Conservation (phyloP, 37 sponge, comb jelly and placozoan species). For the Beroe ovata region DNA sequence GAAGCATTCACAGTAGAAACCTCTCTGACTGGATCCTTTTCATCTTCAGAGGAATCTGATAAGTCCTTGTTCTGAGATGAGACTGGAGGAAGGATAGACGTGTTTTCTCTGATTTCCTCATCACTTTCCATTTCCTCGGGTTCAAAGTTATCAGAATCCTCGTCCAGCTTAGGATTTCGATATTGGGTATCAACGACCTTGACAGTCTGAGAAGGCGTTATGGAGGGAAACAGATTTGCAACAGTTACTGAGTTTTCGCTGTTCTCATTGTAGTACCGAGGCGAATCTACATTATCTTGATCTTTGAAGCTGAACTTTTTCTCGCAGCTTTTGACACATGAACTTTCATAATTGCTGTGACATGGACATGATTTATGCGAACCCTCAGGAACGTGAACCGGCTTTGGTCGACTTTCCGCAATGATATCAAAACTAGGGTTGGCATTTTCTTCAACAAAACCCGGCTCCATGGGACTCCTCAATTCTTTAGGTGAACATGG, state of each 20-base stretch:
- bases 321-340: background rate
- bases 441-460: constrained; percentile 31
- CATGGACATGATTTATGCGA: constrained; percentile 43
- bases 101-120: constrained; percentile 52
- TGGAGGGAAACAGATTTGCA: background rate
- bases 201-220: background rate
- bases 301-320: constrained; percentile 52
- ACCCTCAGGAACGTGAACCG: constrained; percentile 21
- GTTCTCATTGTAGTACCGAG: constrained; percentile 7
- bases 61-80: constrained; percentile 42
- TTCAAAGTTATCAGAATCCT: constrained; percentile 16
- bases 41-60: constrained; percentile 16
- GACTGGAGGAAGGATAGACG: constrained; percentile 3
- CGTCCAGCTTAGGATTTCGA: background rate
- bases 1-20: background rate
- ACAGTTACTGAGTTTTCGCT: background rate
- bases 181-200: background rate
- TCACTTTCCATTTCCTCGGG: constrained; percentile 13
- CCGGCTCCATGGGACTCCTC: background rate
- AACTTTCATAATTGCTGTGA: background rate
- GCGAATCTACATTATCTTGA: constrained; percentile 20
- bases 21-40: background rate
- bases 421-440: constrained; percentile 51
- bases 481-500: background rate
- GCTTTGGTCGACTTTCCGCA: constrained; percentile 36